Conservation (phyloP, 2,888 invertebrate genomes). For the Dasypolia templi region DNA sequence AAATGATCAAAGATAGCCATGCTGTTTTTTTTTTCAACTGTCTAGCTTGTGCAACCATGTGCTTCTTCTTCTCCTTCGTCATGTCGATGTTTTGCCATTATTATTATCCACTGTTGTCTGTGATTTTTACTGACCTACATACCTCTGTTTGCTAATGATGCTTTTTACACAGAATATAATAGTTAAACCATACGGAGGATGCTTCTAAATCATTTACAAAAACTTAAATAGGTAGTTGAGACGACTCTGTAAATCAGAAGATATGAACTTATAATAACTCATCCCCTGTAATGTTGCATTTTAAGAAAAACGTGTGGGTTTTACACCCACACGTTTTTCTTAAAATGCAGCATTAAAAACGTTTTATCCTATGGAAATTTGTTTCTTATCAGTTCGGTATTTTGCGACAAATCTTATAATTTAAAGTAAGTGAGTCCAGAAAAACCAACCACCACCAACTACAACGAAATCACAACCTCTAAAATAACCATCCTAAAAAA, state of each 20-base stretch:
- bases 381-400: neutral
- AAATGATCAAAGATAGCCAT: too few species aligned
- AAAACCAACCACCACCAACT: slow-evolving; percentile 17
- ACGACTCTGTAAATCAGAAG: neutral
- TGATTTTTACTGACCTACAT: neutral
- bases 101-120: neutral
- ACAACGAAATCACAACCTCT: slow-evolving; percentile 4
- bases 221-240: neutral
- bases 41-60: neutral
- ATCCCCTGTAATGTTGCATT: too few species aligned
- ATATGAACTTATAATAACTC: neutral
- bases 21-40: too few species aligned
- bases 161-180: neutral
- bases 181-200: neutral
- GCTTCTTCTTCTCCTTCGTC: neutral
- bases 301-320: too few species aligned
- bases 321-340: neutral
- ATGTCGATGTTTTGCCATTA: neutral
- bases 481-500: slow-evolving; percentile 33
- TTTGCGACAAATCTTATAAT: neutral
- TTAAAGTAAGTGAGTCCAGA: neutral
- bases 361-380: neutral
- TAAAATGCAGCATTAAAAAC: neutral
- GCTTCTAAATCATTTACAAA: neutral
- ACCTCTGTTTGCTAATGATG: neutral